Evolutionary conservation across 2,888 invertebrate species (phyloP).

Genomic region (Pristionchus japonicus): DNA sequence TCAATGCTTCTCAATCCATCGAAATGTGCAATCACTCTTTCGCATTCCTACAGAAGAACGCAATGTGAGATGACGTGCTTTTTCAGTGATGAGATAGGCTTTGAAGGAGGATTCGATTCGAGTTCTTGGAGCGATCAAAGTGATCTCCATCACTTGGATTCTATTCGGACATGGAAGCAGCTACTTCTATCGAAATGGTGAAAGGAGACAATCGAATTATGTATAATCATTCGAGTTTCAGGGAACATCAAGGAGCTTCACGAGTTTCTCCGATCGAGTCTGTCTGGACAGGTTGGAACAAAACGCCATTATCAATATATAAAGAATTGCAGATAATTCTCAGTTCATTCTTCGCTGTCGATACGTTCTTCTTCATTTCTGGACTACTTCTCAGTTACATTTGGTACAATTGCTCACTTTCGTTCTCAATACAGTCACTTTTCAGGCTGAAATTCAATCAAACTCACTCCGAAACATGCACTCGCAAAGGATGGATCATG

Average conservation of each 20-base stretch:
- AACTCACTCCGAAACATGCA: background rate
- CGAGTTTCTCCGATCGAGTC: background rate
- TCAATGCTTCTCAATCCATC: background rate
- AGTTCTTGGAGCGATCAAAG: constrained; percentile 17
- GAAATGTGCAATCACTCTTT: background rate
- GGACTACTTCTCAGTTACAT: constrained; percentile 12
- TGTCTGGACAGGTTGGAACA: background rate
- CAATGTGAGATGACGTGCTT: background rate
- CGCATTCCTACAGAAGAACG: background rate
- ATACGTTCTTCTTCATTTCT: constrained; percentile 35
- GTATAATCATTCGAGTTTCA: background rate
- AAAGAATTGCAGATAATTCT: constrained; percentile 27
- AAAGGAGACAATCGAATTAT: background rate
- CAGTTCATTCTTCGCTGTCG: constrained; percentile 24
- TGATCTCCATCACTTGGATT: constrained; percentile 25
- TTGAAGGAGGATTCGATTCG: background rate
- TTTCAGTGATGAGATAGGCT: background rate
- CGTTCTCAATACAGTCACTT: background rate
- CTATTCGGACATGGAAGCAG: constrained; percentile 24
- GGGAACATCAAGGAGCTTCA: background rate
- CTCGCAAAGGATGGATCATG: background rate
- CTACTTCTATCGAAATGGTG: constrained; percentile 14
- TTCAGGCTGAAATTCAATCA: background rate
- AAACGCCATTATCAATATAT: background rate
- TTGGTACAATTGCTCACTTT: background rate